Conservation (phyloP, 2,113 vertebrate species). For the Labrus mixtus region DNA sequence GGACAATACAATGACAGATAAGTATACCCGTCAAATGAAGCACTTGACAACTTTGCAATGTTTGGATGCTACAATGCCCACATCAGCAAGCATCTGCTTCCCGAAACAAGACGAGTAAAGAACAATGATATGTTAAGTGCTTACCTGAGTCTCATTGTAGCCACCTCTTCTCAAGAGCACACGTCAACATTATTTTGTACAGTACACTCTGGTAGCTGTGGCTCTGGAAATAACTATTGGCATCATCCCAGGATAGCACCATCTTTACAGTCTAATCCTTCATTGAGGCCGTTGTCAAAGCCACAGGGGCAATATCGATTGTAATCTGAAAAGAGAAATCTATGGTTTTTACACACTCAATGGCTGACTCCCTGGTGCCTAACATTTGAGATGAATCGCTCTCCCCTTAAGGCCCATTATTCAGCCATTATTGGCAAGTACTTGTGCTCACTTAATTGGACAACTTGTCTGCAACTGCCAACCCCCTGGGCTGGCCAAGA, state of each 20-base stretch:
- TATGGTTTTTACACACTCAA: conserved; percentile 72
- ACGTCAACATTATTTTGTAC: conserved; percentile 64
- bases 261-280: conserved; percentile 70
- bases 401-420: conserved; percentile 77
- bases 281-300: conserved; percentile 63
- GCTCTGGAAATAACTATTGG: conserved; percentile 64
- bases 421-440: conserved; percentile 81
- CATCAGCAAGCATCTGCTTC: not conserved
- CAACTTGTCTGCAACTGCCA: conserved; percentile 78
- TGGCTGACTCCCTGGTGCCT: conserved; percentile 59
- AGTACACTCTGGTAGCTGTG: not conserved
- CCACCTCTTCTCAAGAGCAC: conserved; percentile 34
- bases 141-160: conserved; percentile 7
- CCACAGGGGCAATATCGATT: conserved; percentile 65
- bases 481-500: conserved; percentile 72
- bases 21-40: not conserved
- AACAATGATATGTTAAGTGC: not conserved
- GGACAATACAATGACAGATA: not conserved
- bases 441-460: conserved; percentile 82
- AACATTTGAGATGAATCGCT: conserved; percentile 72
- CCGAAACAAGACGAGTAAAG: not conserved
- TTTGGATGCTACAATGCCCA: not conserved
- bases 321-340: conserved; percentile 75
- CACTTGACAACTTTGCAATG: not conserved
- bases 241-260: conserved; percentile 53